A percentile compares a stretch with the other conserved stretches of the same genome.
These are phyloP conservation scores for Octomys mimax DNA, from an alignment of 2,797 vertebrate genomes.

Conservation along the genomic window DNA sequence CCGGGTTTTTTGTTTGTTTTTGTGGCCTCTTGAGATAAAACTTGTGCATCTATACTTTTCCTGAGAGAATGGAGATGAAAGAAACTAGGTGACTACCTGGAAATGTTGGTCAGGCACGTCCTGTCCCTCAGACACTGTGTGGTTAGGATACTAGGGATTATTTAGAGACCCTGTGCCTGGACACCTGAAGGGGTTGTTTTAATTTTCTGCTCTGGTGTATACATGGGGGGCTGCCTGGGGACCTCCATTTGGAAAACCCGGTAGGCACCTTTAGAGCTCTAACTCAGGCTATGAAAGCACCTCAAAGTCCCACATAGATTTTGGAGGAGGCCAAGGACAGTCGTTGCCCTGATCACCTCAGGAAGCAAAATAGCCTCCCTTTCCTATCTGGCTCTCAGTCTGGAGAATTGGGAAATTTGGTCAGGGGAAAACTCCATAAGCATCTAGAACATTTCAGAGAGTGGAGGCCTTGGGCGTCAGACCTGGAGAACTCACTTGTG, in stretches of 20 bases:
- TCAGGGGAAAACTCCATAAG: neutral
- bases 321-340: neutral
- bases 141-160: neutral
- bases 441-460: neutral
- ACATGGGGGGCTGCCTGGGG: too few species aligned
- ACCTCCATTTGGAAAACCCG: neutral
- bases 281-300: neutral
- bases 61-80: neutral
- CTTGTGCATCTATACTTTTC: neutral
- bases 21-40: constrained; percentile 1
- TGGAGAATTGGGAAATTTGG: fast-evolving
- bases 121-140: too few species aligned
- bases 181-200: neutral
- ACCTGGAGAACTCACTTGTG: neutral
- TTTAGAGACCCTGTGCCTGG: neutral
- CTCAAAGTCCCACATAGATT: neutral
- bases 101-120: neutral
- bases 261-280: neutral
- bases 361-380: fast-evolving
- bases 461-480: neutral
- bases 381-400: neutral
- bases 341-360: fast-evolving
- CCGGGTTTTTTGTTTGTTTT: neutral
- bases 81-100: neutral
- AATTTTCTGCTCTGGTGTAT: neutral